Percentiles rank a stretch among this genome's conserved stretches.
phyloP scores from a whole-genome alignment of 2,888 invertebrate genomes.

The Deilephila porcellus region DNA sequence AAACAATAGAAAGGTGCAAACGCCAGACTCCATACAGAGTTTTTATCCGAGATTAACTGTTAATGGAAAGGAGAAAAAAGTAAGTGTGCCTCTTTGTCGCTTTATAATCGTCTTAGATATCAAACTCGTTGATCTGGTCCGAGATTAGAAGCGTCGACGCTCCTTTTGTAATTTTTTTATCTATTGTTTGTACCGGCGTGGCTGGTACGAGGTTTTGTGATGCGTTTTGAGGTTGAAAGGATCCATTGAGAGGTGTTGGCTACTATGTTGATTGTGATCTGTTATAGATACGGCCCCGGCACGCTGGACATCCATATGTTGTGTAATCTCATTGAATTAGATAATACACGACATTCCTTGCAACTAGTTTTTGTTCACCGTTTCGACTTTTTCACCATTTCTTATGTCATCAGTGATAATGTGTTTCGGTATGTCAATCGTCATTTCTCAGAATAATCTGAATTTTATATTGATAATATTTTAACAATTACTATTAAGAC shows the following conservation, averaged over 20 bases:
- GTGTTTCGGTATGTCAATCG: not conserved
- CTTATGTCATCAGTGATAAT: slow-evolving; percentile 23
- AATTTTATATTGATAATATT: not conserved
- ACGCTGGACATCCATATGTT: slow-evolving; percentile 30
- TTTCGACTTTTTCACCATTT: slow-evolving; percentile 21
- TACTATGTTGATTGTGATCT: slow-evolving; percentile 67
- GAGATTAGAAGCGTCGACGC: slow-evolving; percentile 64
- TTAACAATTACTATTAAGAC: not conserved
- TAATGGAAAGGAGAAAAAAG: slow-evolving; percentile 63
- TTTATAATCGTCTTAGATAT: slow-evolving; percentile 78
- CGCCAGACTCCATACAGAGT: slow-evolving; percentile 39
- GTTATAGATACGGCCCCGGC: slow-evolving; percentile 63
- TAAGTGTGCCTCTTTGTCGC: slow-evolving; percentile 72
- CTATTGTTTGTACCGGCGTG: slow-evolving; percentile 59
- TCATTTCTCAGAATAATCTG: not conserved
- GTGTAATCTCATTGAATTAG: slow-evolving; percentile 28
- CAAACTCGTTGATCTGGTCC: slow-evolving; percentile 66
- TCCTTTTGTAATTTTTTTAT: slow-evolving; percentile 68
- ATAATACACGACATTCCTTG: slow-evolving; percentile 22
- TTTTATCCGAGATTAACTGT: slow-evolving; percentile 65
- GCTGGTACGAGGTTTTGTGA: slow-evolving; percentile 62
- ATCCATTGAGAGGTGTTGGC: slow-evolving; percentile 60
- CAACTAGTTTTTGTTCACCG: slow-evolving; percentile 15
- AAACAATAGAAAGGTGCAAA: slow-evolving; percentile 80
- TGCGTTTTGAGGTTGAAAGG: slow-evolving; percentile 75